Percentiles rank a stretch among this genome's conserved stretches.
phyloP scores from a whole-genome alignment of 1,140 invertebrate species.

The Asbolus verrucosus region DNA sequence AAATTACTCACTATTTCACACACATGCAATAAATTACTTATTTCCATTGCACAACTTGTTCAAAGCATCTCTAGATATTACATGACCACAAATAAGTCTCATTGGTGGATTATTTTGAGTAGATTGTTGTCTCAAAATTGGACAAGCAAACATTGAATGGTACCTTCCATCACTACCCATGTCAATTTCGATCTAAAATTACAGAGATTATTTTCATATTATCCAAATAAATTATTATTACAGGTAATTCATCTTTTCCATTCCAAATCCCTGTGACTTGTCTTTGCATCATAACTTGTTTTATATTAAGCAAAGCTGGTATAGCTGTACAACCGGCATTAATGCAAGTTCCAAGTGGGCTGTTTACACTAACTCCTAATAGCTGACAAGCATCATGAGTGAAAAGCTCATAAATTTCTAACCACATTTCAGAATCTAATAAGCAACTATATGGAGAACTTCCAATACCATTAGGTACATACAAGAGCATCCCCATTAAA shows the following conservation, averaged over 20 bases:
- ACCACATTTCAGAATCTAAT: slow-evolving; percentile 84
- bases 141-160: slow-evolving; percentile 98
- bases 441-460: slow-evolving; percentile 86
- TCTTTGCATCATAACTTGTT: slow-evolving; percentile 95
- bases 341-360: slow-evolving; percentile 75
- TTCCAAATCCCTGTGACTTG: slow-evolving; percentile 96
- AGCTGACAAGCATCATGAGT: slow-evolving; percentile 92
- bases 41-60: slow-evolving; percentile 93
- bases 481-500: slow-evolving; percentile 90
- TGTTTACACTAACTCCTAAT: slow-evolving; percentile 89
- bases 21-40: no score
- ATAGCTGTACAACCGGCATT: slow-evolving; percentile 93
- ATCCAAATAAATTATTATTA: slow-evolving; percentile 64
- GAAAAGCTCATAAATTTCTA: slow-evolving; percentile 85
- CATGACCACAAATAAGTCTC: slow-evolving; percentile 96
- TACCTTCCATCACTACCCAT: slow-evolving; percentile 88
- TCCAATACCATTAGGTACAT: slow-evolving; percentile 81
- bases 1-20: no score
- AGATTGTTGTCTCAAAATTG: slow-evolving; percentile 96
- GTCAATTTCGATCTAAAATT: slow-evolving; percentile 89
- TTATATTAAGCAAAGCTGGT: slow-evolving; percentile 93
- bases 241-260: slow-evolving; percentile 95
- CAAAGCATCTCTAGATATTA: slow-evolving; percentile 96
- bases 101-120: slow-evolving; percentile 98
- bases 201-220: slow-evolving; percentile 49